phyloP scores from a whole-genome alignment of 37 sponge, comb jelly and placozoan genomes.

The Aplysina aerophoba region DNA sequence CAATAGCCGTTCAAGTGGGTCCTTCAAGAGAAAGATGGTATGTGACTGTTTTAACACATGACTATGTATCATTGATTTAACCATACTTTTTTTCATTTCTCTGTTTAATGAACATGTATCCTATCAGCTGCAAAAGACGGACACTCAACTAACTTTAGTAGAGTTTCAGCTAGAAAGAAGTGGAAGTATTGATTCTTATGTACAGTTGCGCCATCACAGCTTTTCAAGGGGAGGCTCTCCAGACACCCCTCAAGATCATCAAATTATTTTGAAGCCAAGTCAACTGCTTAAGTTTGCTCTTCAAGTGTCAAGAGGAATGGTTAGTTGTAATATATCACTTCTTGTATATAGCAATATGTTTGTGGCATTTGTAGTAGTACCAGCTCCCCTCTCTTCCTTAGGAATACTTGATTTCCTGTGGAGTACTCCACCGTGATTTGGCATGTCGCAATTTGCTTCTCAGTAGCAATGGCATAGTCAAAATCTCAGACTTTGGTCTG shows the following conservation, averaged over 20 bases:
- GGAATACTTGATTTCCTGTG: neutral
- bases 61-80: too few species aligned
- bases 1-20: neutral
- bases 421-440: slow-evolving; percentile 20
- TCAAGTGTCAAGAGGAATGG: slow-evolving; percentile 18
- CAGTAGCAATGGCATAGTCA: slow-evolving; percentile 6
- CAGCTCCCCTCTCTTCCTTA: too few species aligned
- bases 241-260: too few species aligned
- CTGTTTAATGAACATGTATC: too few species aligned
- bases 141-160: neutral
- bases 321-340: neutral
- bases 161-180: slow-evolving; percentile 25
- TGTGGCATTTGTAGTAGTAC: too few species aligned
- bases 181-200: slow-evolving; percentile 29
- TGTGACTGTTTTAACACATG: too few species aligned
- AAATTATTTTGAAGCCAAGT: slow-evolving; percentile 2
- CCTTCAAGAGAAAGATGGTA: too few species aligned
- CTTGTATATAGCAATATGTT: too few species aligned
- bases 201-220: slow-evolving; percentile 1
- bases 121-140: neutral
- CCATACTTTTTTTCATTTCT: too few species aligned
- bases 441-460: slow-evolving; percentile 24
- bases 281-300: slow-evolving; percentile 27
- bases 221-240: neutral
- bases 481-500: slow-evolving; percentile 30